Conservation (phyloP, 2,888 invertebrate species). For the Spodoptera picta region DNA sequence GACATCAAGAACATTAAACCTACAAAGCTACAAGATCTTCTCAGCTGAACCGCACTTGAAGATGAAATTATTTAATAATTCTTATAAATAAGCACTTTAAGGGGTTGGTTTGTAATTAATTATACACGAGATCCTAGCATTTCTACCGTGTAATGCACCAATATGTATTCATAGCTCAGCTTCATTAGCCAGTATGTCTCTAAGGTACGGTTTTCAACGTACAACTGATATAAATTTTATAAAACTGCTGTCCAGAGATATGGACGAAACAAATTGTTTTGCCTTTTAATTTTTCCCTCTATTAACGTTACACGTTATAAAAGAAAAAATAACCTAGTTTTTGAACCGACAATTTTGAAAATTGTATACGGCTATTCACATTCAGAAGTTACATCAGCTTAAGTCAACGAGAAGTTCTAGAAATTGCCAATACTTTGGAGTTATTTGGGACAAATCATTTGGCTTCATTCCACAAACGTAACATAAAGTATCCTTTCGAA, state of each 20-base stretch:
- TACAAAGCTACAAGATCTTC: no score
- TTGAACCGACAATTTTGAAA: background rate
- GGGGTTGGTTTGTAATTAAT: conserved; percentile 72
- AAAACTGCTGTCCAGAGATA: conserved; percentile 46
- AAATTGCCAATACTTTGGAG: conserved; percentile 10
- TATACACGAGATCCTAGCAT: conserved; percentile 68
- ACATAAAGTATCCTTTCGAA: conserved; percentile 4
- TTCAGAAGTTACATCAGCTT: background rate
- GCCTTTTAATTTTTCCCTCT: conserved; percentile 6
- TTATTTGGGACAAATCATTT: conserved; percentile 20
- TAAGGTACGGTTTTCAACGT: conserved; percentile 55
- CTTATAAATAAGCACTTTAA: conserved; percentile 64
- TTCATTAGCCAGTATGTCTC: conserved; percentile 74
- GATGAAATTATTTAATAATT: conserved; percentile 37
- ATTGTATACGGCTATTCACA: no score
- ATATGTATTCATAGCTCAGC: conserved; percentile 83
- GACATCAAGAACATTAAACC: no score
- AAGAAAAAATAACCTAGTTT: background rate
- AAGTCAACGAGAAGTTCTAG: conserved; percentile 11
- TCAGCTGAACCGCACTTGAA: conserved; percentile 1
- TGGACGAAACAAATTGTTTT: conserved; percentile 21
- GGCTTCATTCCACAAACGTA: conserved; percentile 26
- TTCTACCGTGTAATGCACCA: conserved; percentile 74
- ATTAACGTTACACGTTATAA: background rate
- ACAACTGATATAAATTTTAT: conserved; percentile 68